Conservation (phyloP, 1,140 invertebrate genomes). For the Micrasema longulum region DNA sequence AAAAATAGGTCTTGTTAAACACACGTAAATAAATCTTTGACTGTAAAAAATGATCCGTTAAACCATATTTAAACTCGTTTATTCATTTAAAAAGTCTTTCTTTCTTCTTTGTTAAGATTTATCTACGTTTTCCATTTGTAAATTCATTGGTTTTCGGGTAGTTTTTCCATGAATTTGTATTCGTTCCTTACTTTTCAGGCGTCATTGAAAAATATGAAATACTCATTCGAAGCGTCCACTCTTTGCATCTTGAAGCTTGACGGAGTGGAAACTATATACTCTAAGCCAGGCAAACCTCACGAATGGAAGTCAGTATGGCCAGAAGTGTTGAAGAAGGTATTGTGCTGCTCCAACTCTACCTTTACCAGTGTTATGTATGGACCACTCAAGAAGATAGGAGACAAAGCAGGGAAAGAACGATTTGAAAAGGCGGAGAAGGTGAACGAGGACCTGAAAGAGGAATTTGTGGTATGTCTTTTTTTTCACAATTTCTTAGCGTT, state of each 20-base stretch:
- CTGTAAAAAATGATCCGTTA: too few relatives aligned
- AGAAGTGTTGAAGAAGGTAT: slow-evolving; percentile 69
- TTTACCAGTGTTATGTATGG: slow-evolving; percentile 70
- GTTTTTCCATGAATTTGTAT: slow-evolving; percentile 33
- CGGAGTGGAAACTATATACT: slow-evolving; percentile 72
- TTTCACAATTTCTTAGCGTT: neutral
- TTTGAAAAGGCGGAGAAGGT: slow-evolving; percentile 67
- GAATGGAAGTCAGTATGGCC: slow-evolving; percentile 69
- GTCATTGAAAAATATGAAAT: slow-evolving; percentile 71
- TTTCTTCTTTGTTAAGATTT: too few relatives aligned
- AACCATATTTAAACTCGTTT: too few relatives aligned
- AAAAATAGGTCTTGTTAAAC: too few relatives aligned
- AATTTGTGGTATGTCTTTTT: slow-evolving; percentile 66
- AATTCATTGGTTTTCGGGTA: too few relatives aligned
- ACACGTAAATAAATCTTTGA: too few relatives aligned
- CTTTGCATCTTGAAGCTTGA: slow-evolving; percentile 70
- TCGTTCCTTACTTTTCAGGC: too few relatives aligned
- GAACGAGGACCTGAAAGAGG: slow-evolving; percentile 69
- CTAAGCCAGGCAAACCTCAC: slow-evolving; percentile 69
- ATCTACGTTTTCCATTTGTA: too few relatives aligned
- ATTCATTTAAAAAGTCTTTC: too few relatives aligned
- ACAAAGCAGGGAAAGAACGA: slow-evolving; percentile 64
- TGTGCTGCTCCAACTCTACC: slow-evolving; percentile 70
- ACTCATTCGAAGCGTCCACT: slow-evolving; percentile 71
- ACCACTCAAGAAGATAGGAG: slow-evolving; percentile 66